Percentiles rank a stretch among this genome's conserved stretches.
These are phyloP conservation scores for Cavia porcellus DNA, from an alignment of 2,113 vertebrate genomes.

Conservation along the genomic window DNA sequence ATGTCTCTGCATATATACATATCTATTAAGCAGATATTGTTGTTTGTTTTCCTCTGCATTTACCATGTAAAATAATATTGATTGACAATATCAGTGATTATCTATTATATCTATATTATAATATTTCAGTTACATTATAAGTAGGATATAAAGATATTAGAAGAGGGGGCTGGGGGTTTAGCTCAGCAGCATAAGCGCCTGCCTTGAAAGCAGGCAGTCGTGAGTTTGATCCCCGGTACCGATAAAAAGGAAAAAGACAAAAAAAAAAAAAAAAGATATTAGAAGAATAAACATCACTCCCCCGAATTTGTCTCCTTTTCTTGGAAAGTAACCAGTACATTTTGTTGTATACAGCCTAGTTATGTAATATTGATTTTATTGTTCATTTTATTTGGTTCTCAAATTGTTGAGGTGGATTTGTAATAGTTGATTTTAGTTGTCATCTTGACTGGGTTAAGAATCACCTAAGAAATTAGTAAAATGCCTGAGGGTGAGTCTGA, in stretches of 20 bases:
- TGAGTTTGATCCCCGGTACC: too few species aligned
- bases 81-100: neutral
- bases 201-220: too few species aligned
- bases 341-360: neutral
- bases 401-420: neutral
- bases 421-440: neutral
- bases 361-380: neutral
- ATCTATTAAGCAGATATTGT: neutral
- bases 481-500: neutral
- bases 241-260: too few species aligned
- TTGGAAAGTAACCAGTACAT: neutral
- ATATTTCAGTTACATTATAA: neutral
- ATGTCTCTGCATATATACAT: neutral
- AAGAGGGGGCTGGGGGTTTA: too few species aligned
- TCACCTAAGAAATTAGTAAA: neutral
- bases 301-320: neutral
- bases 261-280: too few species aligned
- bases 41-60: neutral
- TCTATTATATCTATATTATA: neutral
- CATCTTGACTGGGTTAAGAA: neutral
- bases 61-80: neutral
- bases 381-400: neutral
- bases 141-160: too few species aligned
- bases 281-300: neutral
- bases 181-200: too few species aligned